Evolutionary conservation across 2,113 vertebrate genomes (phyloP).

Genomic region (Gymnogyps californianus): DNA sequence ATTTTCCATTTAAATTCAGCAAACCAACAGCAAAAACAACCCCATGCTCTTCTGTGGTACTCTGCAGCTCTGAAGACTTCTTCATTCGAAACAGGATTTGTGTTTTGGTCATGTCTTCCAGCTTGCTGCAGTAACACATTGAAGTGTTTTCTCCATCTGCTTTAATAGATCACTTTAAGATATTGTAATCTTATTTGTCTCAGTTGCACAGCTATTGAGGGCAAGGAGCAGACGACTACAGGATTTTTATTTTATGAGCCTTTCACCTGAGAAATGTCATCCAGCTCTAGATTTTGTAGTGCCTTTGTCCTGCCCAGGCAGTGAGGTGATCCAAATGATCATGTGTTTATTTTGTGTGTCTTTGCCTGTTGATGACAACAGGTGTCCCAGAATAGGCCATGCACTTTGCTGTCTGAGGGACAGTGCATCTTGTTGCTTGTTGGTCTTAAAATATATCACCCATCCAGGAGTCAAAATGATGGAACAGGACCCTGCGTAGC

Average conservation of each 20-base stretch:
- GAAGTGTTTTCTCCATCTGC: not conserved
- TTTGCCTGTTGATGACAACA: not conserved
- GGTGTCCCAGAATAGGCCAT: not conserved
- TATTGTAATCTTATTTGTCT: not conserved
- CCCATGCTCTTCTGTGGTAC: not conserved
- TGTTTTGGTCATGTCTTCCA: not conserved
- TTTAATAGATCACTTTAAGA: not conserved
- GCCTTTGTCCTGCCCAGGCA: not conserved
- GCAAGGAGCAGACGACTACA: not conserved
- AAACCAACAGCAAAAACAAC: not conserved
- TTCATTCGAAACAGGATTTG: not conserved
- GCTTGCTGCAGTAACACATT: not conserved
- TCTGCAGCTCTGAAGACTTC: not conserved
- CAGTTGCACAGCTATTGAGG: not conserved
- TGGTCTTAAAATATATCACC: not conserved
- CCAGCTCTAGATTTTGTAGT: not conserved
- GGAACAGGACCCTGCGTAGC: not conserved
- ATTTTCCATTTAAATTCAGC: not conserved
- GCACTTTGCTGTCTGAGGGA: not conserved
- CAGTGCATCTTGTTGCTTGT: not conserved
- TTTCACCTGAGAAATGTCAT: not conserved
- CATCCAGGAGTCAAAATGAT: not conserved
- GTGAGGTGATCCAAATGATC: not conserved
- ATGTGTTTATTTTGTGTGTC: rapidly evolving
- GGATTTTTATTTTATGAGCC: not conserved